Base-by-base conservation (phyloP, 2,113 vertebrate genomes). In the Progne subis region DNA sequence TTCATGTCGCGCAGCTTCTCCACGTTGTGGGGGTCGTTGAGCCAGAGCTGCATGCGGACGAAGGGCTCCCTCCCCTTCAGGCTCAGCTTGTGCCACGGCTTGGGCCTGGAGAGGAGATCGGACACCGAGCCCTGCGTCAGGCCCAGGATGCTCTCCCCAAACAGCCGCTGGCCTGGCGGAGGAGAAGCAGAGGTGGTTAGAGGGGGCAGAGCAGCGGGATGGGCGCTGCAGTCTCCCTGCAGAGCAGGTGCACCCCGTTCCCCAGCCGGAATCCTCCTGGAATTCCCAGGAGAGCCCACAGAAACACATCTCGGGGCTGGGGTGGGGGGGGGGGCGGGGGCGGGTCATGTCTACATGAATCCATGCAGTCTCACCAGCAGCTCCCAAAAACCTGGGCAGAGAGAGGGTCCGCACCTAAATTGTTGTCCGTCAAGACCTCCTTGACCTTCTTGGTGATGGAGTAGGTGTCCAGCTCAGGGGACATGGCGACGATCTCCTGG, bases 61-160 rank as follows among this genome's bases (percentile, higher is more conserved):
- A 99, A 99, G 3, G 99, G 99, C 96, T 99, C 99, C 81, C 99
- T 96, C 72, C 99, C 99, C 96, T 99, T 99, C 75, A 99, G 98
- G 97, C 99, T 99, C 90, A 99, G 98, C 90, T 99, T 99, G 97
- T 99, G 99, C 99, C 99, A 99, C 0, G 99, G 99, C 94, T 99
- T 99, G 94, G 99, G 99, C 87, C 99, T 98, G 53, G 99, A 99
- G 41, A 99, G 98, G 96, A 99, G 98, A 98, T 99, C 99, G 2
- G 99, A 99, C 93, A 99, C 99, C 0, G 99, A 99, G 92, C 99
- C 99, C 95, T 99, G 99, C 3, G 99, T 99, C 97, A 99, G 98
- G 85, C 99, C 99, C 97, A 99, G 98, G 97, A 99, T 99, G 94
- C 99, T 99, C 97, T 99, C 99, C 71, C 99, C 99, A 8, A 99